These are phyloP conservation scores for Pandion haliaetus DNA, from an alignment of 2,113 vertebrate species.

Conservation along the genomic window DNA sequence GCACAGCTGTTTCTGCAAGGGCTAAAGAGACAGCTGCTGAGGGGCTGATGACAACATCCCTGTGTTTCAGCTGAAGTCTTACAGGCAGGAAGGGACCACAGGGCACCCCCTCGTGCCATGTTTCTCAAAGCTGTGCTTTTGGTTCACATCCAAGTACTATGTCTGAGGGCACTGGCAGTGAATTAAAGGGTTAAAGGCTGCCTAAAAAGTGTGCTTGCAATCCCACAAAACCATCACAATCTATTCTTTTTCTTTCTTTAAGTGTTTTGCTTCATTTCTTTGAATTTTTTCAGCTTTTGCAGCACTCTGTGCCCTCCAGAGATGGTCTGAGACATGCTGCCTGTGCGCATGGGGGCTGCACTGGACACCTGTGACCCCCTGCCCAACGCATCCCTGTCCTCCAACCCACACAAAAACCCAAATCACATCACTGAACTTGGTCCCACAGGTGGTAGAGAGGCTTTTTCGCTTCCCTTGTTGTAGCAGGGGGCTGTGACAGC, in stretches of 20 bases:
- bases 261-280: neutral
- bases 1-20: neutral
- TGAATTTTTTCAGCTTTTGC: neutral
- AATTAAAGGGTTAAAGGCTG: neutral
- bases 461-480: neutral
- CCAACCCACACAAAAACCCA: neutral
- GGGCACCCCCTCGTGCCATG: rapidly evolving
- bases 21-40: neutral
- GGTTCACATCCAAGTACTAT: rapidly evolving
- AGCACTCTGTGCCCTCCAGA: neutral
- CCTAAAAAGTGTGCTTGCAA: neutral
- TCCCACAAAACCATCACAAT: neutral
- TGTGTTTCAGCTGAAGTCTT: neutral
- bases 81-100: neutral
- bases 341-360: rapidly evolving
- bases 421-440: neutral
- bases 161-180: neutral
- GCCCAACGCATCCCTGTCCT: rapidly evolving
- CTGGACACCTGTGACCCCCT: too few relatives aligned
- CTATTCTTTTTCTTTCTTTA: neutral
- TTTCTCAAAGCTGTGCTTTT: neutral
- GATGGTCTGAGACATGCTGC: neutral
- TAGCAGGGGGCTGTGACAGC: neutral
- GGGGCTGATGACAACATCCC: neutral
- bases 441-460: neutral